phyloP scores from a whole-genome alignment of 2,888 invertebrate species.

The Darwinula stevensoni region DNA sequence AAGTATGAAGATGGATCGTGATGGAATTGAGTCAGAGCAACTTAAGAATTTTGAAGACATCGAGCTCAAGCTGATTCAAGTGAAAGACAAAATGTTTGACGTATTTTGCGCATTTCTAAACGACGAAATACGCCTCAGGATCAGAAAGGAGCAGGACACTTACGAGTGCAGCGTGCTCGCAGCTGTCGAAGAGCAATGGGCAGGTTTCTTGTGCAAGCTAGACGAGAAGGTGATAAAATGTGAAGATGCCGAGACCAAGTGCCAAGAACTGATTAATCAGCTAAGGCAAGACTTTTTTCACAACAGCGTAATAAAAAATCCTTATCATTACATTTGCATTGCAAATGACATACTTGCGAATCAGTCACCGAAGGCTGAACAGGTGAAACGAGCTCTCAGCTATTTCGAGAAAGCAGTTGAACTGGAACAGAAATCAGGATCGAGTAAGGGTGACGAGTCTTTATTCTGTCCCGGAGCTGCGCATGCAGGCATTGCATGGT shows the following conservation, averaged over 20 bases:
- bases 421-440: background rate
- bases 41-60: background rate
- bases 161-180: slow-evolving; percentile 1
- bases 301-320: background rate
- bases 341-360: background rate
- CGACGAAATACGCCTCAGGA: background rate
- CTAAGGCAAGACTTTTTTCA: background rate
- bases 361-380: background rate
- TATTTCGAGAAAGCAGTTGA: slow-evolving; percentile 1
- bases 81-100: background rate
- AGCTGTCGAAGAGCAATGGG: slow-evolving; percentile 2
- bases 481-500: slow-evolving; percentile 1
- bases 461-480: background rate
- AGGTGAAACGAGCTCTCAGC: slow-evolving; percentile 1
- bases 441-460: background rate
- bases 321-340: slow-evolving; percentile 1
- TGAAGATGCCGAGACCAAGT: slow-evolving; percentile 1
- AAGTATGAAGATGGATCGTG: background rate
- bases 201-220: slow-evolving; percentile 2
- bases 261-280: background rate
- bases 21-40: background rate
- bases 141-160: background rate
- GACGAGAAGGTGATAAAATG: slow-evolving; percentile 1
- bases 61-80: slow-evolving; percentile 1
- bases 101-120: background rate